These are phyloP conservation scores for Ridgeia piscesae DNA, from an alignment of 1,140 invertebrate genomes.

Conservation along the genomic window DNA sequence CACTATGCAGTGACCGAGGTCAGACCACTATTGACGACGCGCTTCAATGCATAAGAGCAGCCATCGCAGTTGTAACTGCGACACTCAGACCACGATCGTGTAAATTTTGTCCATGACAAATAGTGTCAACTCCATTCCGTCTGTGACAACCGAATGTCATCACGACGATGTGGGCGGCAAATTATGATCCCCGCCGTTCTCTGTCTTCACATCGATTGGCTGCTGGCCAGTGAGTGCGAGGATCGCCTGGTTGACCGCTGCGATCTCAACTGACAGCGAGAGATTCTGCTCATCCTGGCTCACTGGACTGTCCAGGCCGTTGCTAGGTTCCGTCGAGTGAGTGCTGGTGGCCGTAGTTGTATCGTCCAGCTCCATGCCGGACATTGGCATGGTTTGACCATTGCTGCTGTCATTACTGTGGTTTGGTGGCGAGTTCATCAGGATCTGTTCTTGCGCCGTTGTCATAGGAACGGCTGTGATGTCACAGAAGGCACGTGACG, in stretches of 20 bases:
- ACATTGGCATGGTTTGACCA: neutral
- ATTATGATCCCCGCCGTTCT: neutral
- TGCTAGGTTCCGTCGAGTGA: neutral
- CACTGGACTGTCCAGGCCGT: neutral
- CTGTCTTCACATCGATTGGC: conserved; percentile 21
- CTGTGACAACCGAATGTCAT: neutral
- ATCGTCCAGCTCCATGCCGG: neutral
- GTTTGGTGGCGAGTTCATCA: neutral
- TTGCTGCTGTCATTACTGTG: conserved; percentile 6
- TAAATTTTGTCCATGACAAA: no score
- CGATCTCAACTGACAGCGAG: conserved; percentile 29
- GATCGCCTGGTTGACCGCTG: conserved; percentile 33
- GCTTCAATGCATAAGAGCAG: neutral
- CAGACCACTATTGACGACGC: neutral
- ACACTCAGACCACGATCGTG: neutral
- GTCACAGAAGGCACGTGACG: conserved; percentile 27
- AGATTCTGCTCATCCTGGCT: conserved; percentile 22
- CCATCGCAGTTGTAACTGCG: neutral
- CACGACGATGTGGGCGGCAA: neutral
- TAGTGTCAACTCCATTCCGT: no score
- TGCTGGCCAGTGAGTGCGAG: conserved; percentile 28
- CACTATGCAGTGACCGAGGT: neutral
- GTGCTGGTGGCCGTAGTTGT: neutral
- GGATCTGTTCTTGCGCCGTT: neutral
- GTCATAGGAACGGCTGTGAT: conserved; percentile 19